Percentiles rank a stretch among this genome's conserved stretches.
Conservation (phyloP, 1,140 invertebrate species). For the Drosophila neocordata region DNA sequence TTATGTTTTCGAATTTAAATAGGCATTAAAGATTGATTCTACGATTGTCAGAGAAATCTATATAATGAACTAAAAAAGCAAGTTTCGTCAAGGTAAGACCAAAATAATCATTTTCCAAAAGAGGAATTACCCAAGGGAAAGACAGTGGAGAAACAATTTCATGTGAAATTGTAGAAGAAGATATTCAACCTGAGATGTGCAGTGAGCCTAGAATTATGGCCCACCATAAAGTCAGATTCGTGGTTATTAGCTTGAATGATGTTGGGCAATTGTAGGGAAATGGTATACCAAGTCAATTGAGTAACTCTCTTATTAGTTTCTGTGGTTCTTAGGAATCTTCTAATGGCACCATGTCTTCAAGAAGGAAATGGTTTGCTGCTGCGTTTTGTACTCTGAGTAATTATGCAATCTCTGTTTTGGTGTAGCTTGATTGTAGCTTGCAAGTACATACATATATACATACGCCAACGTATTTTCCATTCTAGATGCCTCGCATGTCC, state of each 20-base stretch:
- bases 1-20: not conserved
- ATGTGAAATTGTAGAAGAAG: not conserved
- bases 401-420: conserved; percentile 60
- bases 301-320: not conserved
- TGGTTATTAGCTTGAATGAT: not conserved
- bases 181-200: not conserved
- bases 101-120: no score
- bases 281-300: not conserved
- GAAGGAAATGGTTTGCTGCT: not conserved
- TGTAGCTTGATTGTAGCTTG: conserved; percentile 21
- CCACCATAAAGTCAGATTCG: not conserved
- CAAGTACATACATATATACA: no score
- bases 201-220: not conserved
- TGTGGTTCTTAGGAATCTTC: not conserved
- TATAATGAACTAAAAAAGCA: no score
- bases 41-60: no score
- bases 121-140: no score
- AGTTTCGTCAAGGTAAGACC: no score
- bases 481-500: conserved; percentile 2
- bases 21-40: no score
- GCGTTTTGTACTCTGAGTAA: conserved; percentile 38
- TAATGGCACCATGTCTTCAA: no score
- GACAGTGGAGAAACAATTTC: not conserved
- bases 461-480: conserved; percentile 3
- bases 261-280: not conserved